Evolutionary conservation across 2,888 invertebrate genomes (phyloP), one percentile per base, ranked within the genome.

Genomic region (Embidobia sp.): DNA sequence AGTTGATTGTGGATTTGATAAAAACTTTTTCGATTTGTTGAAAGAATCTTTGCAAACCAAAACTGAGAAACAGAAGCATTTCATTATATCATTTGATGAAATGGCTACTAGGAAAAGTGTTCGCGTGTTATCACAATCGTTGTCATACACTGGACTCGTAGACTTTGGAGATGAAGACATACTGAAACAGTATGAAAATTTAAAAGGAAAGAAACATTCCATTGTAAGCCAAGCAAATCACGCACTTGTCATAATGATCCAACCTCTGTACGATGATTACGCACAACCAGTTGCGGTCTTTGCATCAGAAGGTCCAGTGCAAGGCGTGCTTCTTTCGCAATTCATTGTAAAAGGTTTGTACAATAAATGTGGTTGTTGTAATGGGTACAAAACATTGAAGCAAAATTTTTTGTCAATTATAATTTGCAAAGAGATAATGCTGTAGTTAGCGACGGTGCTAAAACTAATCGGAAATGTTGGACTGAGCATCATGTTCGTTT

Each of bases 1-100:
- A 31, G 31, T 31, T 31, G 31, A 31, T 3, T 92, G 84, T 90
- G 91, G 27, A 6, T 48, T 78, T 16, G 72, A 72, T 49, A 26
- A 46, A 29, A 13, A 53, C 0, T 70, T 70, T 31, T 70, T 77
- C n/a, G 49, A 53, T 8, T 18, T 67, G n/a, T 55, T 76, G 5
- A 35, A 37, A 49, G 10, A 8, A 16, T 37, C 8, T 11, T 57
- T 66, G 15, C 26, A 13, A 11, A 19, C 35, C 8, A 53, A 70
- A 37, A 44, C 61, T 11, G 48, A 69, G n/a, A 40, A 53, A 29
- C 53, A 64, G 8, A 11, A 35, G 13, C 67, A 77, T 16, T 48
- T 33, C n/a, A 33, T 61, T 8, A 10, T 48, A 1, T 15, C 37
- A 4, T 19, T 61, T 4, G 48, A 48, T 11, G 48, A 61, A 48